phyloP scores from a whole-genome alignment of 2,888 invertebrate genomes.

The Drosophila colorata region DNA sequence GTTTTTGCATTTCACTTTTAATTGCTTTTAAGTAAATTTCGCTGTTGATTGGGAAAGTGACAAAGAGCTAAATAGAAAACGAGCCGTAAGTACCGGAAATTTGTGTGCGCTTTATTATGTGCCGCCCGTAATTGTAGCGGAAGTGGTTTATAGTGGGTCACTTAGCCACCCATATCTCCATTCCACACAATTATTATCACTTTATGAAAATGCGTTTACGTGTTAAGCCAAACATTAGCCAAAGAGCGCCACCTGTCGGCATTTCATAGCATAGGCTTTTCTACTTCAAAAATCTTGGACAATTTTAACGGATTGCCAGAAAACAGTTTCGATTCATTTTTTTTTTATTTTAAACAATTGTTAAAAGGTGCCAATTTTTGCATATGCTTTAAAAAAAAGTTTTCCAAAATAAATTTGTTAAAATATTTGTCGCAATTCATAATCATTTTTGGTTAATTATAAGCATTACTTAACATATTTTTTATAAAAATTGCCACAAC shows the following conservation, averaged over 20 bases:
- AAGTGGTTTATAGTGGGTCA: slow-evolving; percentile 40
- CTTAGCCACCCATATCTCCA: slow-evolving; percentile 9
- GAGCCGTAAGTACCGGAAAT: slow-evolving; percentile 51
- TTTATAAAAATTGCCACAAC: too few species aligned
- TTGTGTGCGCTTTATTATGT: slow-evolving; percentile 19
- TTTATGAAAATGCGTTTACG: neutral
- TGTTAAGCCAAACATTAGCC: neutral
- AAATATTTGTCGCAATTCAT: too few species aligned
- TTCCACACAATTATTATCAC: neutral
- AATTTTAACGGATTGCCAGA: too few species aligned
- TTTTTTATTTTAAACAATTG: too few species aligned
- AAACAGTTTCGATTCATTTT: too few species aligned
- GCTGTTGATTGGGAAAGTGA: slow-evolving; percentile 49
- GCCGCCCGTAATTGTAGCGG: slow-evolving; percentile 56
- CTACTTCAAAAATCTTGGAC: too few species aligned
- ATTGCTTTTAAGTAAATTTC: slow-evolving; percentile 43
- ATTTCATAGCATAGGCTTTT: neutral
- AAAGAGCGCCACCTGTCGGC: neutral
- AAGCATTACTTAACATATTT: too few species aligned
- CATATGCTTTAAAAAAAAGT: too few species aligned
- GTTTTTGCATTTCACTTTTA: slow-evolving; percentile 51
- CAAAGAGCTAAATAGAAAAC: slow-evolving; percentile 20
- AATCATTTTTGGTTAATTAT: too few species aligned
- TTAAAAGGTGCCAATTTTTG: too few species aligned
- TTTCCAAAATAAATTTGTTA: too few species aligned